Conservation (phyloP, 2,797 vertebrate genomes). For the Echiichthys vipera region DNA sequence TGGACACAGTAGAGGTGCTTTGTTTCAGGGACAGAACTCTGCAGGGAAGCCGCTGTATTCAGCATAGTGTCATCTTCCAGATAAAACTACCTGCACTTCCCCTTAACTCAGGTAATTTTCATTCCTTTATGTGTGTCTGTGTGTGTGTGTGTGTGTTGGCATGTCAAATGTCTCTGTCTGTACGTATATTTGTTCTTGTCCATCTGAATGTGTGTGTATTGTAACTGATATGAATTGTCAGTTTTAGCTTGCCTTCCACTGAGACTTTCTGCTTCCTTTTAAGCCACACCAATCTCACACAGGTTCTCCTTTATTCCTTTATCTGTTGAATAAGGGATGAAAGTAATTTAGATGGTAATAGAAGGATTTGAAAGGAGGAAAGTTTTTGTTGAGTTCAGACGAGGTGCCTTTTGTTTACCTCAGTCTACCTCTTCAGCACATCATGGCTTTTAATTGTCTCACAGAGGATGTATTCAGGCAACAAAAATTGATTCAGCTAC, state of each 20-base stretch:
- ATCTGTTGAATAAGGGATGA: constrained; percentile 49
- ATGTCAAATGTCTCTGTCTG: neutral
- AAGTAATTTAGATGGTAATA: constrained; percentile 71
- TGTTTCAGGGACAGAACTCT: constrained; percentile 95
- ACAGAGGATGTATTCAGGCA: constrained; percentile 29
- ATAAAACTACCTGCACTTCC: constrained; percentile 88
- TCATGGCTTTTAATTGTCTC: constrained; percentile 42
- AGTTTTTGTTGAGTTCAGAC: constrained; percentile 50
- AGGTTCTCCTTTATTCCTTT: constrained; percentile 46
- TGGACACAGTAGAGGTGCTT: constrained; percentile 90
- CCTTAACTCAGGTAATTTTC: constrained; percentile 86
- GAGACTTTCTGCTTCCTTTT: constrained; percentile 20
- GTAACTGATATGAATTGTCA: constrained; percentile 5
- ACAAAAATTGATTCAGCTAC: constrained; percentile 2
- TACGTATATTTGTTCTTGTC: neutral
- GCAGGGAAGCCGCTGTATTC: constrained; percentile 90
- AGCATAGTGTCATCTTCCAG: constrained; percentile 93
- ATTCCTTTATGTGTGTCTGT: neutral
- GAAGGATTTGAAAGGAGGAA: neutral
- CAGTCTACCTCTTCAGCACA: constrained; percentile 18
- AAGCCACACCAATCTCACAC: constrained; percentile 22
- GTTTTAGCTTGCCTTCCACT: constrained; percentile 14
- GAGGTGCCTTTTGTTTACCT: constrained; percentile 50
- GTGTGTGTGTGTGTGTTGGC: neutral
- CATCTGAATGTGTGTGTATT: neutral